A percentile compares a stretch with the other conserved stretches of the same genome.
These are phyloP conservation scores for Oriolus oriolus DNA, from an alignment of 2,113 vertebrate species.

Conservation along the genomic window DNA sequence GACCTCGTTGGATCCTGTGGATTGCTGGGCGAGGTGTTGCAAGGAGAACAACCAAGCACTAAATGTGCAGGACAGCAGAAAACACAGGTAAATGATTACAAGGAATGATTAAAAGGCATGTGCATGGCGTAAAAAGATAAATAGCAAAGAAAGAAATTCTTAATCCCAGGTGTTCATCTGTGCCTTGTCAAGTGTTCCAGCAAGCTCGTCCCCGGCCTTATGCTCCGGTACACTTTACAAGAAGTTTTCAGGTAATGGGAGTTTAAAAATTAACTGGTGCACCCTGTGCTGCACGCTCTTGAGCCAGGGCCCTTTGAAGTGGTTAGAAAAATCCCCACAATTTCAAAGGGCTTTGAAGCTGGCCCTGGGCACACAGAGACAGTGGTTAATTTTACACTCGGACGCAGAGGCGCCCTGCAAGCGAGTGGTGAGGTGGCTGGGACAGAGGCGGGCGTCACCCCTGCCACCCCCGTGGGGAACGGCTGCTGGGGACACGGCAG, in stretches of 20 bases:
- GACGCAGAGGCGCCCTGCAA: neutral
- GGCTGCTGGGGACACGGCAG: rapidly evolving
- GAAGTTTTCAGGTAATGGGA: constrained; percentile 3
- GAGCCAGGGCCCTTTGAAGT: constrained; percentile 38
- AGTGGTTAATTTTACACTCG: neutral
- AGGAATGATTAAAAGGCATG: neutral
- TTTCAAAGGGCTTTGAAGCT: neutral
- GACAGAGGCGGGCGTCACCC: rapidly evolving
- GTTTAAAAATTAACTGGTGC: constrained; percentile 59
- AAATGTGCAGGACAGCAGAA: neutral
- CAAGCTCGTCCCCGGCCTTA: neutral
- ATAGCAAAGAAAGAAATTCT: neutral
- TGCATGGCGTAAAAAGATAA: neutral
- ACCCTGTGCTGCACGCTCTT: neutral
- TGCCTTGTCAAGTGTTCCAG: neutral
- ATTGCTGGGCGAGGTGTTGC: rapidly evolving
- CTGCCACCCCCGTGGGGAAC: rapidly evolving
- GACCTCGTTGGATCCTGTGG: rapidly evolving
- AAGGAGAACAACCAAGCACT: neutral
- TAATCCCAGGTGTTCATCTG: neutral
- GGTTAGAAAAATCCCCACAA: neutral
- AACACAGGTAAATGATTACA: neutral
- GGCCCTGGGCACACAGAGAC: neutral
- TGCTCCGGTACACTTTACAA: neutral
- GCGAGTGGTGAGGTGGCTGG: rapidly evolving